Base-by-base conservation (phyloP, 2,797 vertebrate genomes). In the Limnodromus scolopaceus region DNA sequence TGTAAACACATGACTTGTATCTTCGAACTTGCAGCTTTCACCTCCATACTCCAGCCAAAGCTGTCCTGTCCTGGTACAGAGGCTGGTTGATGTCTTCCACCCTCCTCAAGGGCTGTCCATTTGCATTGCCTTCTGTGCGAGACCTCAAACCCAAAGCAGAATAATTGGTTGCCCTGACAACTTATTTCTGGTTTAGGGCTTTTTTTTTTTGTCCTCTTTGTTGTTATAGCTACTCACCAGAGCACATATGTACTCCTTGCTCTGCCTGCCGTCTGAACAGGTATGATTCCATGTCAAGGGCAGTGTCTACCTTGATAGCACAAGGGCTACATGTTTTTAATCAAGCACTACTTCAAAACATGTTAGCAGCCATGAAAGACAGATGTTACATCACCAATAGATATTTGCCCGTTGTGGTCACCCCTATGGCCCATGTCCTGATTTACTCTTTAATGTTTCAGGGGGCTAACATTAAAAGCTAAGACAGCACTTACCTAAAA, bases 41-140 rank as follows among this genome's bases (percentile, higher is more conserved):
- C 36, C 12, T 38, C 20, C 30, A 11, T 28, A 19, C 2, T 18
- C 18, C 4, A 3, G 23, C 15, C 80, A 4, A 76, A 80, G 32
- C 0, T 0, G 6, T 64, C 28, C 0, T 0, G 6, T 64, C 28
- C 28, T 57, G 66, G 6, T 66, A 30, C 6, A 24, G 83, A 80
- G 16, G 4, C 7, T 74, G 43, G 30, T 4, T 3, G n/a, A 63
- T 39, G 30, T 54, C 51, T 88, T 81, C 46, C 16, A 46, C 28
- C 32, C 36, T 72, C 19, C 1, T 1, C 25, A n/a, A 27, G 18
- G 28, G 60, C 20, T 61, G 19, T 75, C 69, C 49, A 19, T 54
- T 11, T 41, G 30, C 27, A 23, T 1, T 71, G 23, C 19, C 70
- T 38, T 53, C 53, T 63, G 28, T 71, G 17, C 38, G 64, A 66